phyloP scores from a whole-genome alignment of 2,113 vertebrate species.

The Campylomormyrus numenius region DNA sequence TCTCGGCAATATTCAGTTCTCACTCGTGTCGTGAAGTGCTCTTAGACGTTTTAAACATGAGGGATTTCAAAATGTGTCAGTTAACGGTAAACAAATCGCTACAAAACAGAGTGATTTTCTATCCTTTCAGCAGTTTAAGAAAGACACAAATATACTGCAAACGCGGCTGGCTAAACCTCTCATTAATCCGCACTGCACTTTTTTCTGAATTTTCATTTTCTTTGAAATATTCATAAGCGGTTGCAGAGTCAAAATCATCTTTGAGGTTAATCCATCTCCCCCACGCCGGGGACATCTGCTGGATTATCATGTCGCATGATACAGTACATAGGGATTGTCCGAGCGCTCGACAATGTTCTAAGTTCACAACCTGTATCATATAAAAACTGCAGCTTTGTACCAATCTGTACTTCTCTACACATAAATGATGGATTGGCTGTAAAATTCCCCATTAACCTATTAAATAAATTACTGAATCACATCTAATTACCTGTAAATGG shows the following conservation, averaged over 20 bases:
- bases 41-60: background rate
- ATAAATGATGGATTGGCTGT: background rate
- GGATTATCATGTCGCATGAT: background rate
- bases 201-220: background rate
- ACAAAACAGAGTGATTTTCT: background rate
- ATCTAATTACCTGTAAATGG: background rate
- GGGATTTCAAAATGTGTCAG: background rate
- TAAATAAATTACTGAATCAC: background rate
- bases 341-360: background rate
- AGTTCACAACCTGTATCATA: background rate
- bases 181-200: background rate
- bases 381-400: background rate
- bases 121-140: background rate
- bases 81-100: background rate
- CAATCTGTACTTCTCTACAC: background rate
- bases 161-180: background rate
- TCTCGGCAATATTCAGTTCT: background rate
- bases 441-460: background rate
- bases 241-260: background rate
- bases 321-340: background rate
- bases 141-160: background rate
- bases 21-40: background rate
- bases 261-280: background rate
- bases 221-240: background rate
- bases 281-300: background rate